phyloP scores from a whole-genome alignment of 2,113 vertebrate species.

The Otocyon megalotis region DNA sequence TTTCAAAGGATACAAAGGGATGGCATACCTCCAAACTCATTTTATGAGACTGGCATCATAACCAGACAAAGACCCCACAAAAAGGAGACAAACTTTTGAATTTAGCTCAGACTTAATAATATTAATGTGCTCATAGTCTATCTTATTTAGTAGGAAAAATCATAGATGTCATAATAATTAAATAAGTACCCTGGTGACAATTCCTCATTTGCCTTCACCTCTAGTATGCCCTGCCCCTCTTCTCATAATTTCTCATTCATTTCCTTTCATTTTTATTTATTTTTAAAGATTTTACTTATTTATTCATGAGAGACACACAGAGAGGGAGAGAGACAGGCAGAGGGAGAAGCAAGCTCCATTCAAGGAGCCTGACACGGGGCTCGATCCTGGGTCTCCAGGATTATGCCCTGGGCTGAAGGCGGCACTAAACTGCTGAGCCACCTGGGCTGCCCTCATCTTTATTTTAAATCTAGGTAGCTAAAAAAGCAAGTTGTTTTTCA shows the following conservation, averaged over 20 bases:
- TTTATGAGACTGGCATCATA: no score
- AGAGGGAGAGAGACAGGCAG: no score
- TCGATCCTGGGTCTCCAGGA: no score
- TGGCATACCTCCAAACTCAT: no score
- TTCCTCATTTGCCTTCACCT: background rate
- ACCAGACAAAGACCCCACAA: no score
- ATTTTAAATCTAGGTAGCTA: background rate
- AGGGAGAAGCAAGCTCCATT: no score
- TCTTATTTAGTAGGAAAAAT: slow-evolving; percentile 23
- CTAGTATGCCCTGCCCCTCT: background rate
- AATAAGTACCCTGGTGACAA: background rate
- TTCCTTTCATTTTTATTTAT: slow-evolving; percentile 12
- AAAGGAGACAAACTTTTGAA: background rate
- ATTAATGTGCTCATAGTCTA: background rate
- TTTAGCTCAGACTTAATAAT: background rate
- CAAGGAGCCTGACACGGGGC: no score
- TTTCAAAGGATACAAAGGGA: no score
- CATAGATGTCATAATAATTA: background rate
- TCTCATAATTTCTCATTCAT: background rate
- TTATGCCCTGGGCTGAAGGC: no score
- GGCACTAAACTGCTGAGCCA: no score
- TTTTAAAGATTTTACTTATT: no score
- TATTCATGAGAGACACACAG: no score
- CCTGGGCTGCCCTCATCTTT: background rate
- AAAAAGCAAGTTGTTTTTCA: background rate